Conservation (phyloP, 2,888 invertebrate genomes). For the Dynastes hyllus region DNA sequence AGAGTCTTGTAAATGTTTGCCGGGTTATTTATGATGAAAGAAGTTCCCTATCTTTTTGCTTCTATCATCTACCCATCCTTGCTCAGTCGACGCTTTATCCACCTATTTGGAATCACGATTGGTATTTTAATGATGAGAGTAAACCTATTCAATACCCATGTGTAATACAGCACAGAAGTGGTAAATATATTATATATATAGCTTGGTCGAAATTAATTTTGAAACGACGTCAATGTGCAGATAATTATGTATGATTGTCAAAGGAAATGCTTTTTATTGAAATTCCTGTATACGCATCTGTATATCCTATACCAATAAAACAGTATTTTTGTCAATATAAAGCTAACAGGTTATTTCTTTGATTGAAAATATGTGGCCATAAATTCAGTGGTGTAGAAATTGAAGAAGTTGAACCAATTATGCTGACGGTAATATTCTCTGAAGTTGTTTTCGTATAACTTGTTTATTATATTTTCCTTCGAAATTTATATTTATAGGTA, state of each 20-base stretch:
- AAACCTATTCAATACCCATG: neutral
- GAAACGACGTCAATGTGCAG: neutral
- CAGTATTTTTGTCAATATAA: too few relatives aligned
- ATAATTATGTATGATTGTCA: neutral
- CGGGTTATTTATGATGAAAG: slow-evolving; percentile 36
- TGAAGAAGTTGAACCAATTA: too few relatives aligned
- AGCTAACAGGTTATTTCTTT: too few relatives aligned
- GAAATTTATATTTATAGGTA: too few relatives aligned
- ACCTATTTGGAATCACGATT: neutral
- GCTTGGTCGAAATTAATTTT: slow-evolving; percentile 1
- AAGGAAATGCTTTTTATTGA: neutral
- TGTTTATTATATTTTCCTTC: too few relatives aligned
- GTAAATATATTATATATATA: neutral
- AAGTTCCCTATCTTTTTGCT: neutral
- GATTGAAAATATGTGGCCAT: too few relatives aligned
- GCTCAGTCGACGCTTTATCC: slow-evolving; percentile 2
- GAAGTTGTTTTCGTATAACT: too few relatives aligned
- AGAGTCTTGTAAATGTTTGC: slow-evolving; percentile 31
- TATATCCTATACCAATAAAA: too few relatives aligned
- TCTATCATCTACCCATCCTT: neutral
- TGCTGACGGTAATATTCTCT: too few relatives aligned
- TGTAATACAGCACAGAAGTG: neutral
- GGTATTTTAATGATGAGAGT: neutral
- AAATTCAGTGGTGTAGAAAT: too few relatives aligned
- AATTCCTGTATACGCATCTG: too few relatives aligned